Percentiles rank a stretch among this genome's conserved stretches.
Evolutionary conservation across 1,140 invertebrate species (phyloP).

Genomic region (Calosoma granatense): DNA sequence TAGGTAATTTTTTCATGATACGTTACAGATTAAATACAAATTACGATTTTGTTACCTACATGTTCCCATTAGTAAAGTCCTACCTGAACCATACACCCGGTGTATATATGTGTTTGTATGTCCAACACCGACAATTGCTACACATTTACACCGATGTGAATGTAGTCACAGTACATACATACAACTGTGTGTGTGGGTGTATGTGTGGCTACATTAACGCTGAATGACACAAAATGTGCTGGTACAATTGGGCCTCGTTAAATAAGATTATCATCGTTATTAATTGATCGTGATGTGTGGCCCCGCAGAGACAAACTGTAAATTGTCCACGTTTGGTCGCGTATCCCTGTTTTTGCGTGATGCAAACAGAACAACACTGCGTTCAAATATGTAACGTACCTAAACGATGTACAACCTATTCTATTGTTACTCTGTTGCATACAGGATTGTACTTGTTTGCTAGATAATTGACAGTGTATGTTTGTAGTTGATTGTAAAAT

Average conservation of each 20-base stretch:
- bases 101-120: not conserved
- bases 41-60: too few relatives aligned
- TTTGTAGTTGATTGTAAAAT: too few relatives aligned
- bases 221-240: constrained; percentile 8
- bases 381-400: not conserved
- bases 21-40: too few relatives aligned
- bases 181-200: too few relatives aligned
- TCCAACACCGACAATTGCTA: not conserved
- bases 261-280: constrained; percentile 9
- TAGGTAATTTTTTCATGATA: too few relatives aligned
- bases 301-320: not conserved
- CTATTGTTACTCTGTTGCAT: too few relatives aligned
- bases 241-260: constrained; percentile 3
- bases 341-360: not conserved
- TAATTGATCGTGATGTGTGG: constrained; percentile 3
- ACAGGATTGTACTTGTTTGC: too few relatives aligned
- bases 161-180: not conserved
- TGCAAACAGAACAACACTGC: too few relatives aligned
- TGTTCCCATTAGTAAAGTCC: too few relatives aligned
- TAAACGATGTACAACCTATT: too few relatives aligned
- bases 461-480: too few relatives aligned
- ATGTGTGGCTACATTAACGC: not conserved
- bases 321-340: constrained; percentile 2
- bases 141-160: not conserved
- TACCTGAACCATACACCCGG: too few relatives aligned